Base-by-base conservation (phyloP, 1,140 invertebrate genomes). In the Ctenoplectra terminalis region DNA sequence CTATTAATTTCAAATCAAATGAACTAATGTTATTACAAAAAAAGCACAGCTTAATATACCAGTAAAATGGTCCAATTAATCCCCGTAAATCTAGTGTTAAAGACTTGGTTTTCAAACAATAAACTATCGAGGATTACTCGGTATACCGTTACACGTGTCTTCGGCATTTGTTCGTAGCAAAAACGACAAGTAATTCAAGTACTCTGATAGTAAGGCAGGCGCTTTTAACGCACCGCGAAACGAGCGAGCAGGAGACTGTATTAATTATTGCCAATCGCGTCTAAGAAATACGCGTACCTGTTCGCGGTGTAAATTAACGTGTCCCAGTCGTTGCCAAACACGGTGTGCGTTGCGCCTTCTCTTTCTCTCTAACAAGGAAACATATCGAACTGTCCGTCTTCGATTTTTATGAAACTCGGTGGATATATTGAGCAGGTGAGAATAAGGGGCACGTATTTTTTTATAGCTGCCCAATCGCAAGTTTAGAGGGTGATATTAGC, bases 181-280 rank as follows among this genome's bases (percentile, higher is more conserved):
- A 74, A 69, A 52, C 37, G 26, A 48, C 26, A 20, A 48, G 40
- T 23, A 64, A 75, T 40, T 58, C 48, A 58, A 56, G 43, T 46
- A 72, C 40, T 23, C 37, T 37, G 26, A 31, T 63, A 52, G 17
- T 63, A 61, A 15, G 26, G 52, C 46, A 26, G 31, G 34, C 56
- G 23, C 34, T 48, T 63, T 63, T 50, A 67, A 58, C 50, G 48
- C 34, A 26, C 56, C n/a, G 61, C 50, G 61, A 48, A 72, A 80
- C 48, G 66, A 72, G 3, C 63, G 34, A 43, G 52, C 31, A 29
- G 23, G 37, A 40, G 46, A 85, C 48, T 76, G 83, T 63, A 86
- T 87, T 84, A 77, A 87, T 87, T 87, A 80, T 58, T 50, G 20
- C 13, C 37, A 56, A 83, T 77, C 72, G 43, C 31, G 34, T 48